Evolutionary conservation across 92 coral and sea anemone species (phyloP).

Genomic region (Porites lobata): DNA sequence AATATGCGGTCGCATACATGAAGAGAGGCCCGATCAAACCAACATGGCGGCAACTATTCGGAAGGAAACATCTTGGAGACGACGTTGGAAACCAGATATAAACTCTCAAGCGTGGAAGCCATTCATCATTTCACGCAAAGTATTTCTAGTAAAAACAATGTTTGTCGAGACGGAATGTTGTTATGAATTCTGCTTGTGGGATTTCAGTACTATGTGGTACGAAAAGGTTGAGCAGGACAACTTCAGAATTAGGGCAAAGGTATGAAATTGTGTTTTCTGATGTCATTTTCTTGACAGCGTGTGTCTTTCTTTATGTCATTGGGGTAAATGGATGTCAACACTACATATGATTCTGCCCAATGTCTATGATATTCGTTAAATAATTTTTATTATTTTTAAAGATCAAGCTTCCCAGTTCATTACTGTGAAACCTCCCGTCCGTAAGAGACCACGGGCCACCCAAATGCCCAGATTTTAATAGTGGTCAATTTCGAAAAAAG

Average conservation of each 20-base stretch:
- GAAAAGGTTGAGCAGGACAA: conserved; percentile 72
- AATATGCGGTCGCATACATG: conserved; percentile 20
- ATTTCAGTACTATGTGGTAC: conserved; percentile 83
- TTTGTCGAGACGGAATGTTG: conserved; percentile 75
- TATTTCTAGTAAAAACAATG: conserved; percentile 78
- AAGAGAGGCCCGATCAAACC: not conserved
- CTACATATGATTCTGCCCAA: no score
- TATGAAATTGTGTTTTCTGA: not conserved
- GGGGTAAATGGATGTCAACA: no score
- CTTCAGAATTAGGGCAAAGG: conserved; percentile 83
- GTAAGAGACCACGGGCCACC: no score
- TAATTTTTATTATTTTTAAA: no score
- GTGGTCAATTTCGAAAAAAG: no score
- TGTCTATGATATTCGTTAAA: no score
- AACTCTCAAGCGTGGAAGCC: conserved; percentile 91
- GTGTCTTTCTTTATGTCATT: no score
- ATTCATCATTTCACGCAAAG: conserved; percentile 51
- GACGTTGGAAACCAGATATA: conserved; percentile 85
- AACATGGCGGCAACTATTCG: conserved; percentile 72
- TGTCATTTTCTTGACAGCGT: no score
- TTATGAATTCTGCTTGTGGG: conserved; percentile 88
- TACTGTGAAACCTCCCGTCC: no score
- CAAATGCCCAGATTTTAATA: no score
- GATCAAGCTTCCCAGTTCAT: no score
- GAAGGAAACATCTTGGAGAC: conserved; percentile 69